Base-by-base conservation (phyloP, 2,113 vertebrate genomes). In the Pleuronectes platessa region DNA sequence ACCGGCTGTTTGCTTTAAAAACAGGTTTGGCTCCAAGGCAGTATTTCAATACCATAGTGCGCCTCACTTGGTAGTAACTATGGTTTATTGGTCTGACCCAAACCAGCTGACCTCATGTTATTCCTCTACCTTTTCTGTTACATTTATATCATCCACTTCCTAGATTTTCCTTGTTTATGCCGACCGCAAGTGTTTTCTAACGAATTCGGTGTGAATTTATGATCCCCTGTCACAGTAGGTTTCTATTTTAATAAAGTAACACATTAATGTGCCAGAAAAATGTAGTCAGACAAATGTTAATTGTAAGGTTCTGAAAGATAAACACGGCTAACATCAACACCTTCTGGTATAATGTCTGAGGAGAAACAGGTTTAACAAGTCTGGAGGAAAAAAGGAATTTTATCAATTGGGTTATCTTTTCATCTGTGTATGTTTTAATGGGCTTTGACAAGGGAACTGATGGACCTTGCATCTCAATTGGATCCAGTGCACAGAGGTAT, bases 1-100 rank as follows among this genome's bases (percentile, higher is more conserved):
- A 24, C 65, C 31, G 18, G 26, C 67, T 87, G 73, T 85, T 81
- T 89, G 72, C 82, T 86, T 59, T 85, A 60, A 79, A 86, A 87
- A 84, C 63, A 83, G 37, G 9, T 73, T 65, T 79, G 59, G 56
- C 63, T 81, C 72, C 40, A 13, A 17, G 67, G 75, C 74, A 27
- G 21, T 87, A 75, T 81, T 82, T 87, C 76, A 88, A 2, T 13
- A 5, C 69, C 78, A 26, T 10, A 65, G 58, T 54, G 65, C 47
- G 40, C 23, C 68, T 79, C 62, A 14, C 69, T 72, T 45, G 68
- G 82, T 74, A 49, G 35, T 88, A 79, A 75, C 70, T 77, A 66
- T 74, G 56, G 58, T 91, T 90, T 84, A 88, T 81, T 82, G 54
- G 60, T 54, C 60, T 69, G 71, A 56, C 65, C 13, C 1, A 51